phyloP scores from a whole-genome alignment of 2,888 invertebrate species.

The Limenitis camilla region DNA sequence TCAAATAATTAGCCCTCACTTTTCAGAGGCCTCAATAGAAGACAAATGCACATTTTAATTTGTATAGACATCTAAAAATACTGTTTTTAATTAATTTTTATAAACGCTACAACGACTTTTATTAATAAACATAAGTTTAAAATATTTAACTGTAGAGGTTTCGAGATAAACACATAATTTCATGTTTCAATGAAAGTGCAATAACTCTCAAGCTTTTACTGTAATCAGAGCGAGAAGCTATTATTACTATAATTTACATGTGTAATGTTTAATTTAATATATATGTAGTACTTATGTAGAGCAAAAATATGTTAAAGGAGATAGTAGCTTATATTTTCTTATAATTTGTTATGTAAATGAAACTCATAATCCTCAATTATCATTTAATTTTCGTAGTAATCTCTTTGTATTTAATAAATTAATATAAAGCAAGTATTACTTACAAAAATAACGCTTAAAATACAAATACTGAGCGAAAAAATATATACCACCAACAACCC shows the following conservation, averaged over 20 bases:
- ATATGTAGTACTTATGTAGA: not conserved
- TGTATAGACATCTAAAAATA: no score
- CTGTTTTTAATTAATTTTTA: no score
- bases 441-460: slow-evolving; percentile 8
- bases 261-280: not conserved
- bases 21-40: no score
- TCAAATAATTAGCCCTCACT: not conserved
- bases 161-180: no score
- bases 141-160: no score
- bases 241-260: no score
- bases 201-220: no score
- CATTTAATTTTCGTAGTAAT: slow-evolving; percentile 18
- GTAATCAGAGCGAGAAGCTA: no score
- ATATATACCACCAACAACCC: slow-evolving; percentile 13
- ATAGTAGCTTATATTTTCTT: not conserved
- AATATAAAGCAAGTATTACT: slow-evolving; percentile 11
- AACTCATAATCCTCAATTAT: slow-evolving; percentile 5
- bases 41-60: no score
- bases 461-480: slow-evolving; percentile 9
- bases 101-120: no score
- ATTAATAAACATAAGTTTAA: no score
- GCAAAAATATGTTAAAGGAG: not conserved
- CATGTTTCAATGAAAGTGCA: no score
- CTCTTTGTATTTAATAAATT: slow-evolving; percentile 19
- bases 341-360: not conserved